phyloP scores from a whole-genome alignment of 2,797 vertebrate genomes.

The Platyrinchus mystaceus region DNA sequence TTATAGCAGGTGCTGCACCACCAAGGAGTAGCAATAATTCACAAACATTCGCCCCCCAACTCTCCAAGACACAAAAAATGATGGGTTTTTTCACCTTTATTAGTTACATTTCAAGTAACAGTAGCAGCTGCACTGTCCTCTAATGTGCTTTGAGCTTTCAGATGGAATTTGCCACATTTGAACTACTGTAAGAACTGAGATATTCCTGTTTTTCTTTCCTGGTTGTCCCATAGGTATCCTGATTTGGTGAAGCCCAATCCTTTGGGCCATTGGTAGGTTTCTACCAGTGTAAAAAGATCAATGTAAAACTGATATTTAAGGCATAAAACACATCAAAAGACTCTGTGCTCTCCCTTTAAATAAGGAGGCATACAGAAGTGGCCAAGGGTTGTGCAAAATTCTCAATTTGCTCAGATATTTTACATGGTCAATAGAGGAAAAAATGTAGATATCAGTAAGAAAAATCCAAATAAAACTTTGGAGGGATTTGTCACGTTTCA shows the following conservation, averaged over 20 bases:
- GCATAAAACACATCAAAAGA: neutral
- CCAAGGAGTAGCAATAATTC: neutral
- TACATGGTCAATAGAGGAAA: slow-evolving; percentile 27
- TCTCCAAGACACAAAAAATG: neutral
- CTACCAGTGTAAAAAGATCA: neutral
- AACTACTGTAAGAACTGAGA: neutral
- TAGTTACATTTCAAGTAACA: neutral
- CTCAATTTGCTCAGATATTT: slow-evolving; percentile 69
- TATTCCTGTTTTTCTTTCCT: neutral
- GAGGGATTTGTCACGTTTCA: slow-evolving; percentile 67
- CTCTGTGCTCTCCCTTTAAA: slow-evolving; percentile 50
- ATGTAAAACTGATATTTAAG: neutral
- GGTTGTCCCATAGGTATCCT: neutral
- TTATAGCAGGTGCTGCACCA: neutral
- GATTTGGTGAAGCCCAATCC: neutral
- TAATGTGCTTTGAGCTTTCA: neutral
- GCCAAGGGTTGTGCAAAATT: slow-evolving; percentile 69
- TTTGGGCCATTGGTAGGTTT: neutral
- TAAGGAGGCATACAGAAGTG: slow-evolving; percentile 67
- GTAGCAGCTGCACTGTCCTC: too few relatives aligned
- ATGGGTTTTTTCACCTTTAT: neutral
- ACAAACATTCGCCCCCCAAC: neutral
- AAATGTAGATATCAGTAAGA: slow-evolving; percentile 57
- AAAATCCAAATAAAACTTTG: neutral
- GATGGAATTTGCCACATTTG: neutral